These are phyloP conservation scores for Parauchenoglanis punctatus DNA, from an alignment of 2,797 vertebrate genomes.

Conservation along the genomic window DNA sequence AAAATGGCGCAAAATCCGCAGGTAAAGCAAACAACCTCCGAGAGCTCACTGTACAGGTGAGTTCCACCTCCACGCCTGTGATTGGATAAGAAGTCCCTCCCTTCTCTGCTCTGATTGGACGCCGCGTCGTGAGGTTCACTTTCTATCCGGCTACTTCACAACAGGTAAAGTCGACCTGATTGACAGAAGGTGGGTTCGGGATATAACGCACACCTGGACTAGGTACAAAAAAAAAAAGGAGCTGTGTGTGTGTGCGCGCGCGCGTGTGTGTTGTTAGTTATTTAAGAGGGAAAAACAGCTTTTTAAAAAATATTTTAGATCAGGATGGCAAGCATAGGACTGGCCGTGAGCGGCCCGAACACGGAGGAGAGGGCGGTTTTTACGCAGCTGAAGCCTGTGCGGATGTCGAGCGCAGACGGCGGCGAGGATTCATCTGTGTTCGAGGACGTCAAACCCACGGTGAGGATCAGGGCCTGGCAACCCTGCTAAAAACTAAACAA, in stretches of 20 bases:
- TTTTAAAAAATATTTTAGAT: not conserved
- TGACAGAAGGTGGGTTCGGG: constrained; percentile 68
- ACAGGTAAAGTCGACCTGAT: constrained; percentile 80
- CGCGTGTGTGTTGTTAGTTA: not conserved
- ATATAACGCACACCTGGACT: constrained; percentile 61
- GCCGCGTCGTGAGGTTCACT: not conserved
- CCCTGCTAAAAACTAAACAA: not conserved
- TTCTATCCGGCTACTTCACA: constrained; percentile 69
- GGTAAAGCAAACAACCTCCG: constrained; percentile 18
- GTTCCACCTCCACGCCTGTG: constrained; percentile 59
- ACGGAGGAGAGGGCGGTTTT: constrained; percentile 81
- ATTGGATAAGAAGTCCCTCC: constrained; percentile 55
- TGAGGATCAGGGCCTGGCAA: constrained; percentile 59
- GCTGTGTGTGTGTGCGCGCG: not conserved
- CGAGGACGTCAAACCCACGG: constrained; percentile 85
- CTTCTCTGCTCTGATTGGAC: constrained; percentile 64
- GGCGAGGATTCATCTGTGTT: constrained; percentile 84
- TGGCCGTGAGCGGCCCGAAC: constrained; percentile 74
- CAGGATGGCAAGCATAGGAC: constrained; percentile 81
- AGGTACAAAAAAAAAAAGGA: not conserved
- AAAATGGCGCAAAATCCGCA: constrained; percentile 14
- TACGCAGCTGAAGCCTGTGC: constrained; percentile 84
- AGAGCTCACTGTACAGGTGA: constrained; percentile 60
- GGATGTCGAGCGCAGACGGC: constrained; percentile 79
- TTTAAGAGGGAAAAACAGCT: not conserved